These are phyloP conservation scores for Zaprionus gabonicus DNA, from an alignment of 1,140 invertebrate genomes.

Conservation along the genomic window DNA sequence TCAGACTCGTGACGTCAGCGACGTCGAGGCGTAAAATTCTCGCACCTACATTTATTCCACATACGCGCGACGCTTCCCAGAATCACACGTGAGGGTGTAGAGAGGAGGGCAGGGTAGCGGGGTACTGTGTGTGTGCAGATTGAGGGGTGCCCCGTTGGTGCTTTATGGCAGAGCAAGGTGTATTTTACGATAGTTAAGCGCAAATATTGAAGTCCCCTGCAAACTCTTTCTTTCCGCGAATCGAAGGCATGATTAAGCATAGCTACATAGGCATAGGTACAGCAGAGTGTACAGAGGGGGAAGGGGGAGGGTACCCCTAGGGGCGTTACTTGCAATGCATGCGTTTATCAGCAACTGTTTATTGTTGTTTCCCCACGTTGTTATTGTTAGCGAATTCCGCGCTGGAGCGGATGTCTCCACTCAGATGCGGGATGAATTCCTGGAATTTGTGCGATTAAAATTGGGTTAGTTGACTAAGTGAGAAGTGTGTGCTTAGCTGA, in stretches of 20 bases:
- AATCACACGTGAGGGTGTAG: background rate
- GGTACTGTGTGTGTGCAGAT: background rate
- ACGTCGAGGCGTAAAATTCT: constrained; percentile 20
- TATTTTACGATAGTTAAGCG: constrained; percentile 28
- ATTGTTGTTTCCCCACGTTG: background rate
- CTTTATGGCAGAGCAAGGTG: constrained; percentile 39
- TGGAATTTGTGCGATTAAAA: constrained; percentile 18
- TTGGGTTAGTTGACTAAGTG: background rate
- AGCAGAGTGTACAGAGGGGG: background rate
- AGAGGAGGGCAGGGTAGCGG: background rate
- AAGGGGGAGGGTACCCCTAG: background rate
- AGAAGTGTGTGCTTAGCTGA: background rate
- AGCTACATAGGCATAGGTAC: background rate
- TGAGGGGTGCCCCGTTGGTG: constrained; percentile 1
- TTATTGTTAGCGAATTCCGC: constrained; percentile 5
- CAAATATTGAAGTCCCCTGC: constrained; percentile 13
- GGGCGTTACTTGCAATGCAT: constrained; percentile 14
- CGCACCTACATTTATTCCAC: constrained; percentile 16
- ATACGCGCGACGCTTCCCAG: background rate
- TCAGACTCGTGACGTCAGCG: constrained; percentile 37
- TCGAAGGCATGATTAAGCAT: constrained; percentile 14
- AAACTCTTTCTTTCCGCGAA: constrained; percentile 20
- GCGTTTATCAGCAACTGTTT: constrained; percentile 32
- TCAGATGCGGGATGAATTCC: constrained; percentile 24
- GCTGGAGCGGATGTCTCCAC: constrained; percentile 44